These are phyloP conservation scores for Zaprionus taronus DNA, from an alignment of 1,140 invertebrate species.

Conservation along the genomic window DNA sequence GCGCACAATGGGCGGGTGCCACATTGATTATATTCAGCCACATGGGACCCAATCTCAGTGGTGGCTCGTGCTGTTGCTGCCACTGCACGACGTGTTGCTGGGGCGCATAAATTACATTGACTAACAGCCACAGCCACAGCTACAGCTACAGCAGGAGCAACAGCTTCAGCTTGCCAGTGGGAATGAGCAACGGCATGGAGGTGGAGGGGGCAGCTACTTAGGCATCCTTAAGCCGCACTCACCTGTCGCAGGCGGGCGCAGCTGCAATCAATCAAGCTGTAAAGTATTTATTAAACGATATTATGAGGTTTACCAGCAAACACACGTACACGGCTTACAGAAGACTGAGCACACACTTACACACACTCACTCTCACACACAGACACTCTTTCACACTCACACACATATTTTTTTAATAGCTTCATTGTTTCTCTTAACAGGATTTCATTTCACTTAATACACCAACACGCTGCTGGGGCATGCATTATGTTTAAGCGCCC, in stretches of 20 bases:
- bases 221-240: slow-evolving; percentile 51
- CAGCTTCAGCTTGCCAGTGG: slow-evolving; percentile 7
- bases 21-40: slow-evolving; percentile 78
- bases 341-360: not conserved
- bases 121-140: slow-evolving; percentile 19
- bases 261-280: slow-evolving; percentile 77
- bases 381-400: slow-evolving; percentile 2
- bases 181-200: not conserved
- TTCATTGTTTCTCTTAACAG: slow-evolving; percentile 80
- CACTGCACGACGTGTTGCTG: slow-evolving; percentile 27
- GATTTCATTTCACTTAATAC: slow-evolving; percentile 80
- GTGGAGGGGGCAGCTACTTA: slow-evolving; percentile 46
- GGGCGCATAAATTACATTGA: slow-evolving; percentile 71
- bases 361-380: slow-evolving; percentile 8
- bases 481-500: slow-evolving; percentile 42
- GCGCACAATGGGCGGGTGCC: slow-evolving; percentile 58
- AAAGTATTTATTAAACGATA: slow-evolving; percentile 82
- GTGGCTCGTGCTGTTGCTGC: slow-evolving; percentile 16
- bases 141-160: slow-evolving; percentile 1
- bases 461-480: slow-evolving; percentile 41
- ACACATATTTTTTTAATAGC: slow-evolving; percentile 73
- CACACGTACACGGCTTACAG: slow-evolving; percentile 16
- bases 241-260: slow-evolving; percentile 62
- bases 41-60: slow-evolving; percentile 75
- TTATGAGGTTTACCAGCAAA: slow-evolving; percentile 71